Base-by-base conservation (phyloP, 2,888 invertebrate genomes). In the Eristalis intricaria region DNA sequence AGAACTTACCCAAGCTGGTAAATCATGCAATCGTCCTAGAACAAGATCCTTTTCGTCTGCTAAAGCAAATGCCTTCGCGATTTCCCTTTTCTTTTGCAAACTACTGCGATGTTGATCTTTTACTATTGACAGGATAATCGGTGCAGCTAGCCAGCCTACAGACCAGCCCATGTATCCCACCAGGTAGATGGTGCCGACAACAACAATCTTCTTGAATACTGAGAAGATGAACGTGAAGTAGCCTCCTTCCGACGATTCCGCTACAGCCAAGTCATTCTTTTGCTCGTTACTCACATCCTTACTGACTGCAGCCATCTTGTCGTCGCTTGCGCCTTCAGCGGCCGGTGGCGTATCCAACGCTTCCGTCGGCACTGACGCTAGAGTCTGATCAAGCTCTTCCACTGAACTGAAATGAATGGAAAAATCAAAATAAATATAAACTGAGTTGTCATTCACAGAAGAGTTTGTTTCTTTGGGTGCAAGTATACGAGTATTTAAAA, bases 1-100 rank as follows among this genome's bases (percentile, higher is more conserved):
- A 22, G 4, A 1, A 38, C 94, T 94, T 93, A 98, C 98, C 99
- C 99, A 99, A 32, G 98, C 96, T 40, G 99, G 99, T 90, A 99
- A 93, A 93, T 99, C 98, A 91, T 97, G 97, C 73, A 99, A 95
- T 91, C 97, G 94, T 3, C 97, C 98, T 88, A 97, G 94, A 87
- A 99, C 96, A 43, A 98, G 95, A 90, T 97, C 96, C 93, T 97
- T 97, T 93, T 99, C 98, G 70, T 96, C 96, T 0, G 96, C 95
- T 90, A 95, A 91, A 0, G 97, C 97, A 4, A 96, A 95, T 13
- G 96, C 95, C 92, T 97, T 97, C 58, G 97, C 97, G 80, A 97
- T 94, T 89, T 95, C 95, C 88, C 97, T 94, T 89, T 95, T 95
- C 89, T 96, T 94, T 90, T 96, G 95, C 89, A 95, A 96, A 81